phyloP scores from a whole-genome alignment of 2,888 invertebrate species.

The Odontothrips loti region DNA sequence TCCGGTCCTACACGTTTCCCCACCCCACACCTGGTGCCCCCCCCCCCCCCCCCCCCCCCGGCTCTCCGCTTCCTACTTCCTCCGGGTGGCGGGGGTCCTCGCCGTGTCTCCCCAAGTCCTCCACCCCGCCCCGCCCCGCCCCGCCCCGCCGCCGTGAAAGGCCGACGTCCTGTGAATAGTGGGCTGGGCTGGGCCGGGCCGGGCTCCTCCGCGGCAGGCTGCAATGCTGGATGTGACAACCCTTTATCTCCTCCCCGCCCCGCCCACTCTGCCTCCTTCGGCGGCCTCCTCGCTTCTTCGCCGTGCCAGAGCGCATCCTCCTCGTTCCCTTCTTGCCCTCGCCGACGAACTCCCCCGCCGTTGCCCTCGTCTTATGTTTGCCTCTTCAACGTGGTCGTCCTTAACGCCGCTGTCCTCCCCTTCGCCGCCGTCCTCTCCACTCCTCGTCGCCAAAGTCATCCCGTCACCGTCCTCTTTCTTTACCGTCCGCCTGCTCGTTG shows the following conservation, averaged over 20 bases:
- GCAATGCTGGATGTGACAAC: constrained; percentile 21
- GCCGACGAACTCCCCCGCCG: no score
- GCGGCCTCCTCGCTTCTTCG: background rate
- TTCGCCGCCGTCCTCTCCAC: no score
- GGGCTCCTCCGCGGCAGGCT: background rate
- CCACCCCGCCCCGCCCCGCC: background rate
- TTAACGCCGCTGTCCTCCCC: no score
- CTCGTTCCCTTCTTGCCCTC: no score
- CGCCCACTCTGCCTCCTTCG: background rate
- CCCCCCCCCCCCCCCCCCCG: background rate
- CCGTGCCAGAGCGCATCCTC: background rate
- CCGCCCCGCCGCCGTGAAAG: constrained; percentile 4
- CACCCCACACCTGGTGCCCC: background rate
- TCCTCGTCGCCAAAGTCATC: no score
- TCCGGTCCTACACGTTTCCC: background rate
- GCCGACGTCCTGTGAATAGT: constrained; percentile 4
- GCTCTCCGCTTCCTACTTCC: background rate
- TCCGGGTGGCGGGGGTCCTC: background rate
- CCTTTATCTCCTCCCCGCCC: constrained; percentile 1
- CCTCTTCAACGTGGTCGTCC: no score
- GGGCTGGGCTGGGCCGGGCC: background rate
- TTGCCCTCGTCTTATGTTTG: no score
- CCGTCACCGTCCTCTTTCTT: no score
- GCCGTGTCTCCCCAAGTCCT: background rate
- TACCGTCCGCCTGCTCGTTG: no score